phyloP scores from a whole-genome alignment of 2,888 invertebrate genomes.

The Megaustenia siamemsis region DNA sequence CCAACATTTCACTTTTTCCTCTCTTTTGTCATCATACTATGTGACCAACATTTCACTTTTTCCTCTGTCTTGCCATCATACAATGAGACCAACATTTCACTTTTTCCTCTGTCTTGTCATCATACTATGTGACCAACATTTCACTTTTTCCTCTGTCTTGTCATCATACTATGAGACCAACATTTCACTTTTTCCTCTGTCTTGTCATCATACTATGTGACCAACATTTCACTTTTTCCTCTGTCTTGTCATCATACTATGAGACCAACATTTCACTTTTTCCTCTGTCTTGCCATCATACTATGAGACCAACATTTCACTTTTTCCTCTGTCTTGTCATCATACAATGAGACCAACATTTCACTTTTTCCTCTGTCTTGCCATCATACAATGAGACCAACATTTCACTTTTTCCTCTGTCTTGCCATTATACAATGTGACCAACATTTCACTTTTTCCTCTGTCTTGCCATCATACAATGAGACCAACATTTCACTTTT shows the following conservation, averaged over 20 bases:
- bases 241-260: neutral
- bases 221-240: neutral
- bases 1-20: no score
- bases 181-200: neutral
- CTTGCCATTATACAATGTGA: neutral
- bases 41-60: neutral
- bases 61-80: neutral
- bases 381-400: slow-evolving; percentile 74
- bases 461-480: neutral
- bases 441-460: neutral
- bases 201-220: no score
- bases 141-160: neutral
- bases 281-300: no score
- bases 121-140: slow-evolving; percentile 71
- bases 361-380: neutral
- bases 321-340: neutral
- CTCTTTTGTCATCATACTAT: no score
- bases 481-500: neutral
- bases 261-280: no score
- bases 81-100: neutral
- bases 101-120: slow-evolving; percentile 63
- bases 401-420: neutral
- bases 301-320: neutral
- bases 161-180: neutral
- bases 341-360: neutral